A percentile compares a stretch with the other conserved stretches of the same genome.
Evolutionary conservation across 2,113 vertebrate genomes (phyloP).

Genomic region (Pelmatolapia mariae): DNA sequence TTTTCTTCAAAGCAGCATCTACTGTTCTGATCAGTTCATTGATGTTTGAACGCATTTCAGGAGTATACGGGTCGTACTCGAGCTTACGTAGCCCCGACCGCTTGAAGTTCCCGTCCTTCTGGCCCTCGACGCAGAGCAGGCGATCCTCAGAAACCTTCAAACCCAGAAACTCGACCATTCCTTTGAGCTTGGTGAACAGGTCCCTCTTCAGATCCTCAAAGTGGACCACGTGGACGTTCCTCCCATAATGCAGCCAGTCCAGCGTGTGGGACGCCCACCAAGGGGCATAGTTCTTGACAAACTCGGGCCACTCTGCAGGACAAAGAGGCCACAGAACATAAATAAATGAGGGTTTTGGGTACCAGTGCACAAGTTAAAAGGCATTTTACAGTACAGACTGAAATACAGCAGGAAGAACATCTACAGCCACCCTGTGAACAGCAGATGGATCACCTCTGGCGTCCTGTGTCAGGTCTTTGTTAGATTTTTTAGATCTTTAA

Average conservation of each 20-base stretch:
- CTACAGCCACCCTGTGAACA: neutral
- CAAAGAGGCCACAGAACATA: neutral
- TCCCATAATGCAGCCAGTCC: constrained; percentile 91
- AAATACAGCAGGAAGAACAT: neutral
- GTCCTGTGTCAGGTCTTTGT: neutral
- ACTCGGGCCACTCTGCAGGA: constrained; percentile 92
- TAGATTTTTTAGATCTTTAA: neutral
- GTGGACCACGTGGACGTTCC: constrained; percentile 87
- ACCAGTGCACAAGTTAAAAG: neutral
- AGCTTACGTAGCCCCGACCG: constrained; percentile 89
- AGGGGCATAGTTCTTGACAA: constrained; percentile 90
- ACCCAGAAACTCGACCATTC: constrained; percentile 85
- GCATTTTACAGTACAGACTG: neutral
- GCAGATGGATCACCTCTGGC: neutral
- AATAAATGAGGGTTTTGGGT: neutral
- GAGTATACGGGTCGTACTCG: constrained; percentile 90
- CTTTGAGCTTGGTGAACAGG: constrained; percentile 84
- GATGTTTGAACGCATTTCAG: constrained; percentile 83
- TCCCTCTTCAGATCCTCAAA: constrained; percentile 90
- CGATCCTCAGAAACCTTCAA: constrained; percentile 82
- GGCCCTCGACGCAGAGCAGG: constrained; percentile 91
- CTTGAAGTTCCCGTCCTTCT: constrained; percentile 97
- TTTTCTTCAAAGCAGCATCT: constrained; percentile 76
- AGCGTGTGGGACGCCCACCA: constrained; percentile 97
- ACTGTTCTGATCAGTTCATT: constrained; percentile 84